These are phyloP conservation scores for Acanthoscelides obtectus DNA, from an alignment of 2,888 invertebrate species.

Conservation along the genomic window DNA sequence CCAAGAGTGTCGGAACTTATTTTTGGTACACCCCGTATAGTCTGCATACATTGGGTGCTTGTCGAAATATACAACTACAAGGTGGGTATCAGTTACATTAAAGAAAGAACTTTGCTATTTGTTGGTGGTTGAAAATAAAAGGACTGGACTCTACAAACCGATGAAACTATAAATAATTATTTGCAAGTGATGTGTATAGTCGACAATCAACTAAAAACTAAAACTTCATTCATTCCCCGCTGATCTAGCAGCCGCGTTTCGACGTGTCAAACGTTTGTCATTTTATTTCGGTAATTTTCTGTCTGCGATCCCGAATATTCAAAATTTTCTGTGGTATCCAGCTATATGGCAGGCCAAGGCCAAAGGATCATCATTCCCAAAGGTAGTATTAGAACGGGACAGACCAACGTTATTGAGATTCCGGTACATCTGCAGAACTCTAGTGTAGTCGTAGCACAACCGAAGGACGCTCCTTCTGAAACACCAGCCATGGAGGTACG, in stretches of 20 bases:
- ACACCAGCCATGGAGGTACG: not conserved
- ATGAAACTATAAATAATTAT: too few species aligned
- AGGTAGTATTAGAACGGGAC: slow-evolving; percentile 37
- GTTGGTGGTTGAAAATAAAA: too few species aligned
- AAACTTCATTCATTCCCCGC: not conserved
- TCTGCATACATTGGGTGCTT: too few species aligned
- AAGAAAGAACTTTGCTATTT: too few species aligned
- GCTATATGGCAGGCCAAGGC: slow-evolving; percentile 17
- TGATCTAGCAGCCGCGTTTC: not conserved
- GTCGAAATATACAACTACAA: too few species aligned
- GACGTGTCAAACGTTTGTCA: not conserved
- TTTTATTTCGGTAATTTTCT: not conserved
- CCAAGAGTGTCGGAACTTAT: too few species aligned
- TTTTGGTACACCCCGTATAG: too few species aligned
- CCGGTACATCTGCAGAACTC: slow-evolving; percentile 31
- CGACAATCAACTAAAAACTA: not conserved
- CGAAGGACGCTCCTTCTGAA: not conserved
- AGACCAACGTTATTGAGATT: slow-evolving; percentile 39
- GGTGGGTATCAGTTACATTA: too few species aligned
- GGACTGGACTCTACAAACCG: too few species aligned
- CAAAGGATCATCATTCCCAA: slow-evolving; percentile 37
- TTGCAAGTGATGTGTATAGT: too few species aligned
- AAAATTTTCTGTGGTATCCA: not conserved
- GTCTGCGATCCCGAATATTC: not conserved
- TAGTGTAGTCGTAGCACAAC: slow-evolving; percentile 31